Percentiles rank a stretch among this genome's conserved stretches.
These are phyloP conservation scores for Piliocolobus tephrosceles DNA, from an alignment of 2,113 vertebrate genomes.

Conservation along the genomic window DNA sequence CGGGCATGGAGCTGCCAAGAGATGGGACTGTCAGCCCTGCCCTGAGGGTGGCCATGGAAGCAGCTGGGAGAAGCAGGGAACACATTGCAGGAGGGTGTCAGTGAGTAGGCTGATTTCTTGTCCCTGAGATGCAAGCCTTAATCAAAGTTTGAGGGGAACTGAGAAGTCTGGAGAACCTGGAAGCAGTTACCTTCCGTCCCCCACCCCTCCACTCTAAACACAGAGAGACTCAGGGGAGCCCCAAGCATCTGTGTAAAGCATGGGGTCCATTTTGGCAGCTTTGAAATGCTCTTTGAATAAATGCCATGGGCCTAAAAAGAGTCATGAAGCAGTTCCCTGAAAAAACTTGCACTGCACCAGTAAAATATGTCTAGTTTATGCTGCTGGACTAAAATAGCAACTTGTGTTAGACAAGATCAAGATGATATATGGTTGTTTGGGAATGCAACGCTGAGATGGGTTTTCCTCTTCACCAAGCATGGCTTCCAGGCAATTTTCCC, in stretches of 20 bases:
- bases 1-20: neutral
- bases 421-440: conserved; percentile 72
- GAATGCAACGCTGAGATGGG: conserved; percentile 61
- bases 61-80: neutral
- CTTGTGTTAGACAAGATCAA: conserved; percentile 70
- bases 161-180: conserved; percentile 39
- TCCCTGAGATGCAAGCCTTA: neutral
- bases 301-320: conserved; percentile 42
- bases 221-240: neutral
- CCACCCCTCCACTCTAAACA: neutral
- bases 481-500: conserved; percentile 65
- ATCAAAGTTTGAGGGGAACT: neutral
- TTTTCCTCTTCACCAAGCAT: conserved; percentile 74
- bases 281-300: conserved; percentile 60
- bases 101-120: neutral
- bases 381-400: conserved; percentile 62
- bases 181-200: neutral
- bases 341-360: conserved; percentile 30
- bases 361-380: conserved; percentile 70
- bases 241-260: conserved; percentile 19
- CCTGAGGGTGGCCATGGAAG: neutral
- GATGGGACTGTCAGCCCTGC: neutral
- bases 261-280: neutral
- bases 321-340: conserved; percentile 53
- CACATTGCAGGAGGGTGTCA: neutral